Base-by-base conservation (phyloP, 2,797 vertebrate species). In the Acanthurus leucopareius region DNA sequence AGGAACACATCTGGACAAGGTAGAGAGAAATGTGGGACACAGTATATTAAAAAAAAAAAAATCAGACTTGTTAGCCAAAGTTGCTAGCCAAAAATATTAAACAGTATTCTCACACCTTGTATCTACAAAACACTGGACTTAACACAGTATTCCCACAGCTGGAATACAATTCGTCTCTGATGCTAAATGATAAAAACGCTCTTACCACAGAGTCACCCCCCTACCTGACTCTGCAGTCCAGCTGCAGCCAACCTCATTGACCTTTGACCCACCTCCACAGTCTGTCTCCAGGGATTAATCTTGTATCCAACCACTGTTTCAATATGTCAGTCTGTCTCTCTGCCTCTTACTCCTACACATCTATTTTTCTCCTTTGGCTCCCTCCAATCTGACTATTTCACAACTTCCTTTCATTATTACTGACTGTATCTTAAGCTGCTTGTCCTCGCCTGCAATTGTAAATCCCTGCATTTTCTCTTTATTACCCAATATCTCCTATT, bases 241-340 rank as follows among this genome's bases (percentile, higher is more conserved):
- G 75, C 88, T 93, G 92, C 88, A 94, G 66, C 79, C 51, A 52
- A 75, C 81, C 89, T 80, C 71, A 16, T 51, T 87, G 84, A 92
- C 89, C 92, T 88, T 54, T 91, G 86, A 91, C 92, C 88, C 72
- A 47, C 16, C 19, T 79, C 85, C 78, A 84, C 78, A 88, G 67
- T 28, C 88, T 76, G 92, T 91, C 93, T 94, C 85, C 49, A 60
- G 95, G 95, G 95, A 96, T 97, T 97, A 97, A 96, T 96, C 95
- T 96, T 86, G 91, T 92, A 92, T 93, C 95, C 92, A 84, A 95
- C 93, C 90, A 65, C 67, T 80, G 85, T 82, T 81, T 87, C 68
- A 53, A 35, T 79, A 45, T 79, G 69, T 83, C 77, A 10, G 60
- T 67, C 83, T 60, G 71, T 77, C 76, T 70, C 62, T 81, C 79